These are phyloP conservation scores for Bombus impatiens DNA, from an alignment of 1,140 invertebrate species.

Conservation along the genomic window DNA sequence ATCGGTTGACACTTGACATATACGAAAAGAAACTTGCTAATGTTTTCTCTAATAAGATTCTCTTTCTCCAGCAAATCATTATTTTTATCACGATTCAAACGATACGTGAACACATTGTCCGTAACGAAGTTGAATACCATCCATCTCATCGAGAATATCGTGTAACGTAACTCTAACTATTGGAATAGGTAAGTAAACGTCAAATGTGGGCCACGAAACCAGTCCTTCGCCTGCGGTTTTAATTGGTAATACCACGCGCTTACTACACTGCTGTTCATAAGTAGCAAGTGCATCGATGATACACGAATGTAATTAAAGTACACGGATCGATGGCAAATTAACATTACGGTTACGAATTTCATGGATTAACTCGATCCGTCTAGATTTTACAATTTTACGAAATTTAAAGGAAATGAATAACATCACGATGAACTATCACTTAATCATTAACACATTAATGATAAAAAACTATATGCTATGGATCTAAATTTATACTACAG, in stretches of 20 bases:
- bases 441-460: too few species aligned
- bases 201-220: constrained; percentile 55
- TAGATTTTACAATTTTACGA: too few species aligned
- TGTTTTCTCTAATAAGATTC: not conserved
- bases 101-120: not conserved
- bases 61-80: not conserved
- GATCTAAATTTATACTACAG: too few species aligned
- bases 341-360: too few species aligned
- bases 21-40: not conserved
- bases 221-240: constrained; percentile 48
- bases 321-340: too few species aligned
- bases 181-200: constrained; percentile 45
- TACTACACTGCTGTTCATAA: not conserved
- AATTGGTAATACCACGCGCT: not conserved
- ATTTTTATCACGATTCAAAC: not conserved
- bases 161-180: constrained; percentile 40
- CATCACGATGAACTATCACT: too few species aligned
- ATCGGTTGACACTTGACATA: not conserved
- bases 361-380: too few species aligned
- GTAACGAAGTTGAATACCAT: not conserved
- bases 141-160: constrained; percentile 38
- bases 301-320: too few species aligned
- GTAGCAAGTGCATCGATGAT: too few species aligned
- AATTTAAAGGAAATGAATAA: too few species aligned
- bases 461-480: too few species aligned